Percentiles rank a stretch among this genome's conserved stretches.
These are phyloP conservation scores for Muscicapa adusta DNA, from an alignment of 2,113 vertebrate species.

Conservation along the genomic window DNA sequence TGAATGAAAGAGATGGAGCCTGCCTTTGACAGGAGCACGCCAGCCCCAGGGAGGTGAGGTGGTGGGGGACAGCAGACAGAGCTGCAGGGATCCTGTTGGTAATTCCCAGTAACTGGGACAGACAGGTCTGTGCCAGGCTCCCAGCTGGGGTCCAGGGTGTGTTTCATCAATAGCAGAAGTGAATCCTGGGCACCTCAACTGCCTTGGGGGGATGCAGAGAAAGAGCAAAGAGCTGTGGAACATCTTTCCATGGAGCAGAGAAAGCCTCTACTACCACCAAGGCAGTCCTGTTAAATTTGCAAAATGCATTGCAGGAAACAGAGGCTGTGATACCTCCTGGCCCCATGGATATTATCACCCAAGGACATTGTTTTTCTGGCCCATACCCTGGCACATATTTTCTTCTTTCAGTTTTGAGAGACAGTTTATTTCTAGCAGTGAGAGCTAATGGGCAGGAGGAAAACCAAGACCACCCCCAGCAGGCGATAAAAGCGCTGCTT, in stretches of 20 bases:
- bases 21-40: neutral
- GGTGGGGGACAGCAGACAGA: neutral
- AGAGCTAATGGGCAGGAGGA: neutral
- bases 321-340: neutral
- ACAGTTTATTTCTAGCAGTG: neutral
- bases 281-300: neutral
- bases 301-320: rapidly evolving
- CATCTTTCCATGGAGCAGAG: neutral
- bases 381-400: neutral
- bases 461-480: neutral
- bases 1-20: neutral
- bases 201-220: neutral
- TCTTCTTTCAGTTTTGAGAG: neutral
- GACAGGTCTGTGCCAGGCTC: neutral
- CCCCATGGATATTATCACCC: neutral
- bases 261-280: neutral
- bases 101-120: neutral
- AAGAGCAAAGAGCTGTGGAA: neutral
- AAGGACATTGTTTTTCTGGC: neutral
- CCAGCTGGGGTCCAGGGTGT: neutral
- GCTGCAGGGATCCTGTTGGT: neutral
- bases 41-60: neutral
- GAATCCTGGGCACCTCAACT: neutral
- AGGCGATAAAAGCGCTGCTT: neutral
- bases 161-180: neutral